Evolutionary conservation across 2,888 invertebrate species (phyloP), one percentile per base, ranked within the genome.

Genomic region (Volucella bombylans): DNA sequence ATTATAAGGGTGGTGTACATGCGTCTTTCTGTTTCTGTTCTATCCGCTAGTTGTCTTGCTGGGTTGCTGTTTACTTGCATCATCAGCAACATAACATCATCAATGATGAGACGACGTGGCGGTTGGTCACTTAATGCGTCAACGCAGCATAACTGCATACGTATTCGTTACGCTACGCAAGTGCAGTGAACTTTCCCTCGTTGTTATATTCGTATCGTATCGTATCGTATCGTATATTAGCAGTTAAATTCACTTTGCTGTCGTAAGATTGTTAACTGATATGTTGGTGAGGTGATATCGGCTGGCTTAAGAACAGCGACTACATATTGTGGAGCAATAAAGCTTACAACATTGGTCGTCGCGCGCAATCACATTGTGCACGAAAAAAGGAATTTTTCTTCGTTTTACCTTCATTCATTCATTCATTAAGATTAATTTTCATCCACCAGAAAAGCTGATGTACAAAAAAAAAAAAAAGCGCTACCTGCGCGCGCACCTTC

Each of bases 351-450:
- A 73, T 31, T 31, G 4, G 6, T 31, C 31, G 82, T 82, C 55
- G 59, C 52, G 59, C 47, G 62, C 68, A 68, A 74, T 74, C 65
- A 61, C 73, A 73, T 83, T 79, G 79, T 69, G 55, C 55, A 61
- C 55, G 59, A 9, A 76, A 45, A 47, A 47, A 68, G 68, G 41
- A 57, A 50, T 67, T 55, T 62, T 61, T 65, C 62, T 45, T 54
- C 45, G 6, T 9, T 45, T 61, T 45, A 45, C n/a, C 54, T 31
- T 41, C 49, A 14, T 71, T 65, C 78, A 73, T 55, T 76, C 79
- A 80, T 83, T 83, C 83, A 83, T 83, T 83, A 83, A 79, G 83
- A 83, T 83, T 83, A 83, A 83, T 83, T 31, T 83, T 83, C 83
- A 80, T 69, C 74, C 59, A 80, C 69, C 15, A 69, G 47, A 82